Base-by-base conservation (phyloP, 1,140 invertebrate species). In the Drosophila ambigua region DNA sequence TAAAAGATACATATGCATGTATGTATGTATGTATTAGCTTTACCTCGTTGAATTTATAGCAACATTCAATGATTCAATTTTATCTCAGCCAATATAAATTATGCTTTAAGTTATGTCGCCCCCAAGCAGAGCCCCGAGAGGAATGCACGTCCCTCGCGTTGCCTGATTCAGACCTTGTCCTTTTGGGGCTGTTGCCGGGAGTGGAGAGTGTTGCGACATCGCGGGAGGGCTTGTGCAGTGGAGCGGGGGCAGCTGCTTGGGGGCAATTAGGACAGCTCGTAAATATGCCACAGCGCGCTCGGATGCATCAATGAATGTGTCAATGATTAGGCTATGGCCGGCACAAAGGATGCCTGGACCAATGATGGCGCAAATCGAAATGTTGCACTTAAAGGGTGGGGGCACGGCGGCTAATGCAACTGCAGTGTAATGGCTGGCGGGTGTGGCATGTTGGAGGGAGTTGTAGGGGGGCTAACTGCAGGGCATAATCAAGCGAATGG, bases 251-350 rank as follows among this genome's bases (percentile, higher is more conserved):
- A 46, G 43, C 62, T 76, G 71, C 61, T 61, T 51, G 43, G 41
- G 65, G 58, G 39, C 73, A 77, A 71, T 77, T 77, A 71, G 66
- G 66, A 52, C 50, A 46, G 63, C 72, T 79, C 80, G 72, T 79
- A 79, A 84, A 83, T 83, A 84, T 73, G 81, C 67, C 79, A 76
- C 45, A 69, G 48, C 62, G 63, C 44, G 66, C 66, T 63, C 48
- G 60, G 45, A 79, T 88, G 84, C 73, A 83, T 83, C 84, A 88
- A 88, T 88, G 76, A 72, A 88, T 88, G 78, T 87, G 83, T 79
- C 83, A 88, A 89, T 88, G 83, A 88, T 88, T 82, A 83, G 83
- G 58, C 72, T 39, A 35, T 35, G 63, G 51, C 53, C 58, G 39
- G 35, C 20, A 41, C 51, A 39, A 44, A 45, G 55, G 53, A 76